Conservation (phyloP, 2,797 vertebrate genomes). For the Sebastes steindachneri region DNA sequence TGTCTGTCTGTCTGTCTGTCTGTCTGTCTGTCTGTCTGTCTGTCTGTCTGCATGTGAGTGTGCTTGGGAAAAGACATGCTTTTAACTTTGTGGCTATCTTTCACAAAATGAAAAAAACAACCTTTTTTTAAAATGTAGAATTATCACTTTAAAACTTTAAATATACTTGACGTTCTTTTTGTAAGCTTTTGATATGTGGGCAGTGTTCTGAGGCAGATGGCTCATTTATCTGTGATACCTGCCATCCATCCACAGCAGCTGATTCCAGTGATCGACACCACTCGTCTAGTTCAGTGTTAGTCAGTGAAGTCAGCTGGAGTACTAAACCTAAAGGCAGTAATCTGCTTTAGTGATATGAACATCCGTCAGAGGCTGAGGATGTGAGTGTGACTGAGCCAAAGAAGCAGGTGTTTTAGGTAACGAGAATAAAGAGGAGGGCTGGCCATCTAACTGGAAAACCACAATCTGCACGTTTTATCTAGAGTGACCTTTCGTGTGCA, state of each 20-base stretch:
- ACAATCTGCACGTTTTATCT: background rate
- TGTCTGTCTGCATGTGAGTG: constrained; percentile 24
- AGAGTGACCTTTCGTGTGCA: background rate
- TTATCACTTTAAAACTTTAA: background rate
- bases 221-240: background rate
- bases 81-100: constrained; percentile 74
- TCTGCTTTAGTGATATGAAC: background rate
- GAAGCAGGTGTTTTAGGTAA: background rate
- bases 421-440: background rate
- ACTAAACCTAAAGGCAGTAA: background rate
- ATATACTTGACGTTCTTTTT: background rate
- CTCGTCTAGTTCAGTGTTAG: background rate
- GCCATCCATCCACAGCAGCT: background rate
- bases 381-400: background rate
- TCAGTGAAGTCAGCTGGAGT: constrained; percentile 5
- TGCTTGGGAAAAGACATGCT: constrained; percentile 73
- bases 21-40: constrained; percentile 31
- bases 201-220: constrained; percentile 37
- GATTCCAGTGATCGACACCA: background rate
- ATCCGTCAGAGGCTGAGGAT: background rate
- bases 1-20: constrained; percentile 20
- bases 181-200: constrained; percentile 15
- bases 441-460: background rate
- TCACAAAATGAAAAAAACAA: background rate
- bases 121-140: background rate